phyloP scores from a whole-genome alignment of 2,113 vertebrate species.

The Trogon melanurus region DNA sequence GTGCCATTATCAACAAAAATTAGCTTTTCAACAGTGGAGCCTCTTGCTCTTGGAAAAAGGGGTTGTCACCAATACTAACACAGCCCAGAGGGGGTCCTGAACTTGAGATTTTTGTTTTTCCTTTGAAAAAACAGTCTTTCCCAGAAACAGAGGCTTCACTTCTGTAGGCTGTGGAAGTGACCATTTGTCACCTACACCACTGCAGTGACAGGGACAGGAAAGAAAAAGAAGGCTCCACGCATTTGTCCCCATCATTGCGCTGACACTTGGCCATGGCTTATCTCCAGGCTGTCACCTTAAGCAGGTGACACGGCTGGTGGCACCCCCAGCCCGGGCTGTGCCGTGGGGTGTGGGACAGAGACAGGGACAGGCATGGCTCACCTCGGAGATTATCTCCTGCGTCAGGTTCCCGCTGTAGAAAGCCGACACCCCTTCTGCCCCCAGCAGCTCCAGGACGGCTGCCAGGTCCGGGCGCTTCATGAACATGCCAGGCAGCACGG shows the following conservation, averaged over 20 bases:
- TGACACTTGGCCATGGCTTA: neutral
- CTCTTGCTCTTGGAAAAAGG: fast-evolving
- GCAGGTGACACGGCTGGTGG: neutral
- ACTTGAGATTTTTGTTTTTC: neutral
- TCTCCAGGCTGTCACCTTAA: neutral
- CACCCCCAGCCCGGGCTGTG: neutral
- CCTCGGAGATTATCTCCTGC: conserved; percentile 88
- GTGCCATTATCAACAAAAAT: neutral
- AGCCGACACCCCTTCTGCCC: conserved; percentile 79
- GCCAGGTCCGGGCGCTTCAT: conserved; percentile 86
- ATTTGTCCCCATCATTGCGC: neutral
- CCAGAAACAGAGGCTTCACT: neutral
- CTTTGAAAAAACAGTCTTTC: neutral
- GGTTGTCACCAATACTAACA: neutral
- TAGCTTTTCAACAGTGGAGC: neutral
- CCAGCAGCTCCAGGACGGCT: conserved; percentile 81
- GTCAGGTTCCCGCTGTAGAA: conserved; percentile 92
- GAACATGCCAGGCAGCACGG: conserved; percentile 81
- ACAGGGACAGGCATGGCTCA: conserved; percentile 56
- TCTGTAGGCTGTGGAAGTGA: neutral
- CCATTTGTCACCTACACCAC: neutral
- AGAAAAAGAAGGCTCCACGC: neutral
- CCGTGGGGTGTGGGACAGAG: neutral
- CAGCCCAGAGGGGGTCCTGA: neutral
- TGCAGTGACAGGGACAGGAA: neutral